These are phyloP conservation scores for Heliconius ismenius DNA, from an alignment of 2,888 invertebrate genomes.

Conservation along the genomic window DNA sequence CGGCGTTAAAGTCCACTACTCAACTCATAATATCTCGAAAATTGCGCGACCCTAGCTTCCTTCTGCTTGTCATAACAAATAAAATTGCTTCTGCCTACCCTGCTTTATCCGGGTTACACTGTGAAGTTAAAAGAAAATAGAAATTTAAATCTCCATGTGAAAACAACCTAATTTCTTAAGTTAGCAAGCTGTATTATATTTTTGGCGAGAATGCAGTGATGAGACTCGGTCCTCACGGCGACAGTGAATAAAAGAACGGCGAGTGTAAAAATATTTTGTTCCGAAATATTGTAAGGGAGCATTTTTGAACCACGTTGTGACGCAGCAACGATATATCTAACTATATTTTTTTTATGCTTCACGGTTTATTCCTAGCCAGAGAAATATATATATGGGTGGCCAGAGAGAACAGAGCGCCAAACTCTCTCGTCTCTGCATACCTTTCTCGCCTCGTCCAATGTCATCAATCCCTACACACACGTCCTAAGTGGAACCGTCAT, in stretches of 20 bases:
- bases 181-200: conserved; percentile 41
- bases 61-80: too few relatives aligned
- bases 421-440: too few relatives aligned
- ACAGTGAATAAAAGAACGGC: conserved; percentile 32
- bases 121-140: not conserved
- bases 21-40: too few relatives aligned
- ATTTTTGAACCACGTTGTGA: not conserved
- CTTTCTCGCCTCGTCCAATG: too few relatives aligned
- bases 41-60: too few relatives aligned
- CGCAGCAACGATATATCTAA: not conserved
- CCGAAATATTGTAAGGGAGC: not conserved
- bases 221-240: conserved; percentile 33
- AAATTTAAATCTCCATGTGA: not conserved
- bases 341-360: not conserved
- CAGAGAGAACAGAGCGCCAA: not conserved
- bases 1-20: too few relatives aligned
- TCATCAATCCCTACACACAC: too few relatives aligned
- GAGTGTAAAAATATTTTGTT: conserved; percentile 1
- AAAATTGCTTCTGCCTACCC: too few relatives aligned
- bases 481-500: not conserved
- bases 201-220: conserved; percentile 42
- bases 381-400: too few relatives aligned
- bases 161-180: conserved; percentile 25
- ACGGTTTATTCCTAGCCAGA: not conserved
- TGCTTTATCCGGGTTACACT: not conserved